A percentile compares a stretch with the other conserved stretches of the same genome.
Conservation (phyloP, 1,140 invertebrate species). For the Whitmania pigra region DNA sequence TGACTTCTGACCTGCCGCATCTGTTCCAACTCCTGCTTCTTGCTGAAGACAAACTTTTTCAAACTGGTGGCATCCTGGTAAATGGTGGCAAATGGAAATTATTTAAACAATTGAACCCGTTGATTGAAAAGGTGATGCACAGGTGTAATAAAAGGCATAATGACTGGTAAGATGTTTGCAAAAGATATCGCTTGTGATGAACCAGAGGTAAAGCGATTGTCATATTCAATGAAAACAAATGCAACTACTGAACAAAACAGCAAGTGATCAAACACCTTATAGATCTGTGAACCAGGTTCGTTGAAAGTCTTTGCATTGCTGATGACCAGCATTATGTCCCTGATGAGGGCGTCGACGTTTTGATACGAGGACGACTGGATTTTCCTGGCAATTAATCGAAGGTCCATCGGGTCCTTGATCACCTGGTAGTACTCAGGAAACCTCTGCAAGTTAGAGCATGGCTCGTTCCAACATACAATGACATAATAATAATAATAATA, state of each 20-base stretch:
- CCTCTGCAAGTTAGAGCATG: conserved; percentile 42
- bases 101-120: too few relatives aligned
- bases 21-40: conserved; percentile 56
- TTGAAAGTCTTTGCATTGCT: conserved; percentile 92
- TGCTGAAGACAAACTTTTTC: conserved; percentile 58
- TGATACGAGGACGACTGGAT: conserved; percentile 66
- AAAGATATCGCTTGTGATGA: too few relatives aligned
- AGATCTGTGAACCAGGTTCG: conserved; percentile 88
- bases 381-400: conserved; percentile 39
- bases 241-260: too few relatives aligned
- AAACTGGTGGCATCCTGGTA: conserved; percentile 66
- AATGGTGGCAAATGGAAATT: too few relatives aligned
- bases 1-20: conserved; percentile 19
- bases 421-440: conserved; percentile 42
- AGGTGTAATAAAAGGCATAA: too few relatives aligned
- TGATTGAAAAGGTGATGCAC: too few relatives aligned
- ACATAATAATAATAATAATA: too few relatives aligned
- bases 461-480: too few relatives aligned
- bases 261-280: conserved; percentile 50
- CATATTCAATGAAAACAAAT: too few relatives aligned
- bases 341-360: conserved; percentile 67
- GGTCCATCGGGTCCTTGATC: conserved; percentile 42
- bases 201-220: too few relatives aligned
- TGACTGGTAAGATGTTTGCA: too few relatives aligned
- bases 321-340: conserved; percentile 77